Conservation (phyloP, 1,140 invertebrate species). For the Drosophila baimaii region DNA sequence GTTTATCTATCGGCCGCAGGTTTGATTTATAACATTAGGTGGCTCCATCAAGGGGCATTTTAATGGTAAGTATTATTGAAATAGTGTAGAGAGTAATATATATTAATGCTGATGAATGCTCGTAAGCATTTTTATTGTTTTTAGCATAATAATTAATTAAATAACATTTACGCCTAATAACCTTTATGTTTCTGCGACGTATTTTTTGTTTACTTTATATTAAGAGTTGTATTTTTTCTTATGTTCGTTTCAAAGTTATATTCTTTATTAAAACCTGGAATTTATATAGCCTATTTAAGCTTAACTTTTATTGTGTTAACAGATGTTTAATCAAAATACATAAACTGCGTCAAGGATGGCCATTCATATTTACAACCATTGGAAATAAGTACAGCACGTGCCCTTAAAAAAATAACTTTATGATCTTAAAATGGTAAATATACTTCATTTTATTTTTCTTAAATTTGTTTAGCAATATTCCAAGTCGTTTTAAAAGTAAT, state of each 20-base stretch:
- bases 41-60: slow-evolving; percentile 1
- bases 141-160: no score
- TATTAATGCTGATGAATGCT: no score
- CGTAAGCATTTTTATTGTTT: no score
- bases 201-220: no score
- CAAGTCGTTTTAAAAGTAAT: neutral
- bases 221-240: no score
- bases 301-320: neutral
- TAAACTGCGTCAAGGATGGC: neutral
- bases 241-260: neutral
- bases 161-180: no score
- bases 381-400: neutral
- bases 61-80: neutral
- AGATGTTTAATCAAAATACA: neutral
- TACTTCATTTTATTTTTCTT: neutral
- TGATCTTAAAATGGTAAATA: neutral
- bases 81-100: neutral
- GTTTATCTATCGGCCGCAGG: slow-evolving; percentile 5
- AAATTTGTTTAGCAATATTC: neutral
- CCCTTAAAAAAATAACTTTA: neutral
- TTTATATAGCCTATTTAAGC: neutral
- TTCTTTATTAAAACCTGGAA: neutral
- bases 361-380: neutral
- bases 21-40: slow-evolving; percentile 5
- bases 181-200: no score